Percentiles rank a stretch among this genome's conserved stretches.
Conservation (phyloP, 2,113 vertebrate species). For the Pelodiscus sinensis region DNA sequence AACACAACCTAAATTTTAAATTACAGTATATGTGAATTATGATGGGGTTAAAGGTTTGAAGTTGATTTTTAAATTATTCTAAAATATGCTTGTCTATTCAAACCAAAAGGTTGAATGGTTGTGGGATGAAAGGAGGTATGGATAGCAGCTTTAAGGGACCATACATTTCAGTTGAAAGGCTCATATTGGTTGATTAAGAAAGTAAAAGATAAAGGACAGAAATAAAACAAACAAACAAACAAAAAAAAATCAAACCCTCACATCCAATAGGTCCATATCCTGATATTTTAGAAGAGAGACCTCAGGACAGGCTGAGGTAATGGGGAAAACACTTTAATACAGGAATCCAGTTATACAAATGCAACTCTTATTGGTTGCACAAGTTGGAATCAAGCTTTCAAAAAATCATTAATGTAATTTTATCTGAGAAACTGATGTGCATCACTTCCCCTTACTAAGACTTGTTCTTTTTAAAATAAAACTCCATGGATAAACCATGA, state of each 20-base stretch:
- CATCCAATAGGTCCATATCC: not conserved
- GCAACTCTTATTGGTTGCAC: not conserved
- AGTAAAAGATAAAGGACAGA: not conserved
- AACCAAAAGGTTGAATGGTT: not conserved
- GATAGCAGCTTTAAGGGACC: not conserved
- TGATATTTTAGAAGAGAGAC: not conserved
- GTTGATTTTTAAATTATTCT: not conserved
- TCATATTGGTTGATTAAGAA: not conserved
- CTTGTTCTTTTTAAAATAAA: not conserved
- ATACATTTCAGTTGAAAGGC: not conserved
- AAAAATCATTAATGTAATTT: not conserved
- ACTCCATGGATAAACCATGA: not conserved
- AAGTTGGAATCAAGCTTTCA: not conserved
- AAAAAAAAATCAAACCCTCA: not conserved
- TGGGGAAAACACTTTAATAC: too few species aligned
- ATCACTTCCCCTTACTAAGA: not conserved
- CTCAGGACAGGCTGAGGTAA: not conserved
- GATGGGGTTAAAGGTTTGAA: not conserved
- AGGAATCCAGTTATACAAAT: not conserved
- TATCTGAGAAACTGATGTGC: not conserved
- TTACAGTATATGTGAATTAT: not conserved
- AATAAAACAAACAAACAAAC: accelerated
- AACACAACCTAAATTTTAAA: not conserved
- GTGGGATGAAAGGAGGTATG: not conserved
- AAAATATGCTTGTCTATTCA: not conserved